Evolutionary conservation across 2,113 vertebrate genomes (phyloP), one percentile per base, ranked within the genome.

Genomic region (Glaucomys volans): DNA sequence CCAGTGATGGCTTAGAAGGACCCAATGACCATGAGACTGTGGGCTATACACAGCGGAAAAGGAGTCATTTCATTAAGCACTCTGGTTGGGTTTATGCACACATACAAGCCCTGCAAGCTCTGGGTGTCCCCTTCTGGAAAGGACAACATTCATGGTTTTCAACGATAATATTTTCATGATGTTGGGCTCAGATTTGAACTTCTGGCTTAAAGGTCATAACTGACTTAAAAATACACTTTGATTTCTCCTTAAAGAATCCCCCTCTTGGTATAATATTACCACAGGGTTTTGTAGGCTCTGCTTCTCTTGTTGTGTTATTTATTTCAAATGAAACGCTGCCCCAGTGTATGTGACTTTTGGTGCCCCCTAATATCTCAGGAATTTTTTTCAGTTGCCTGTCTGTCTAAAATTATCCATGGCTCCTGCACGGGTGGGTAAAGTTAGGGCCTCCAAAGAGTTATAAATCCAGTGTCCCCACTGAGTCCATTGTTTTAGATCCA

Each of bases 381-480:
- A 87, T 96, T 97, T 76, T 84, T 96, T 96, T 81, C 93, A 90
- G 72, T 93, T 96, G 91, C 79, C 83, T 95, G 83, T 94, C 93
- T 97, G 88, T 97, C 95, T 97, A 97, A 97, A 97, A 97, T 97
- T 97, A 94, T 97, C 93, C 91, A 94, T 3, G 91, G 93, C 95
- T 97, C 96, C 95, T 96, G 79, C 91, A 94, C 30, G 84, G 94
- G 57, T 42, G 0, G 95, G 80, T 96, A 91, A 87, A 96, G 84
- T 98, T 96, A 97, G 74, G 87, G 54, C 26, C 80, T 96, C 91
- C 91, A 97, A 96, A 97, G 76, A 97, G 62, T 97, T 95, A 94
- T 97, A 98, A 98, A 98, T 98, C 85, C 57, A 0, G 28, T 69
- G 79, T 83, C 97, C 91, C 94, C 80, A 37, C 82, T 95, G 95